phyloP scores from a whole-genome alignment of 2,888 invertebrate species.

The Drosophila neotestacea region DNA sequence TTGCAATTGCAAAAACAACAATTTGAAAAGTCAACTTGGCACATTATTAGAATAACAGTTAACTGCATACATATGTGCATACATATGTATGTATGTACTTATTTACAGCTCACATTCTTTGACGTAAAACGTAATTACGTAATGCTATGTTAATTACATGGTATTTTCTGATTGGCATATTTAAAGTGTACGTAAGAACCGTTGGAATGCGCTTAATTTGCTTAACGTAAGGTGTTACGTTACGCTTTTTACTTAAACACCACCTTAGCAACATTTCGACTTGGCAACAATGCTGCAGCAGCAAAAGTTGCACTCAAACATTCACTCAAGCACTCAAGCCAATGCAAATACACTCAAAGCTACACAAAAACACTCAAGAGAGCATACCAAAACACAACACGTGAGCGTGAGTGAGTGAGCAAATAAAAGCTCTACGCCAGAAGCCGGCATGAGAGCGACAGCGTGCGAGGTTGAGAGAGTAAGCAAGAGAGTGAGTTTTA shows the following conservation, averaged over 20 bases:
- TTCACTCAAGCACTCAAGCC: slow-evolving; percentile 3
- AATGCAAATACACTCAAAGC: slow-evolving; percentile 4
- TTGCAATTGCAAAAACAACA: not conserved
- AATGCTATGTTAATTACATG: not conserved
- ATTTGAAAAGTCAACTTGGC: not conserved
- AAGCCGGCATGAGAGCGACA: slow-evolving; percentile 5
- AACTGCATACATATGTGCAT: not conserved
- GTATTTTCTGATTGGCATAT: not conserved
- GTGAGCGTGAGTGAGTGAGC: slow-evolving; percentile 1
- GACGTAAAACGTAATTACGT: not conserved
- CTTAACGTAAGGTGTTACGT: not conserved
- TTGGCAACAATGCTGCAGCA: slow-evolving; percentile 22
- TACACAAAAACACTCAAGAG: slow-evolving; percentile 39
- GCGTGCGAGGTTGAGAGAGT: not conserved
- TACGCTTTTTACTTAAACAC: not conserved
- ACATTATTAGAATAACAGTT: slow-evolving; percentile 20
- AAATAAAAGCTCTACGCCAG: slow-evolving; percentile 20
- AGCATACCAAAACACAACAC: not conserved
- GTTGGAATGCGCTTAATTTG: slow-evolving; percentile 12
- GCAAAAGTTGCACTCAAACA: slow-evolving; percentile 3
- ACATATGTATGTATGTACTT: not conserved
- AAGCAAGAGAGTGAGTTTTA: slow-evolving; percentile 12
- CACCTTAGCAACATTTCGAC: not conserved
- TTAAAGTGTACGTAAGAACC: not conserved
- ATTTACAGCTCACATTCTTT: not conserved